A percentile compares a stretch with the other conserved stretches of the same genome.
phyloP scores from a whole-genome alignment of 1,140 invertebrate species.

The Tenebrio molitor region DNA sequence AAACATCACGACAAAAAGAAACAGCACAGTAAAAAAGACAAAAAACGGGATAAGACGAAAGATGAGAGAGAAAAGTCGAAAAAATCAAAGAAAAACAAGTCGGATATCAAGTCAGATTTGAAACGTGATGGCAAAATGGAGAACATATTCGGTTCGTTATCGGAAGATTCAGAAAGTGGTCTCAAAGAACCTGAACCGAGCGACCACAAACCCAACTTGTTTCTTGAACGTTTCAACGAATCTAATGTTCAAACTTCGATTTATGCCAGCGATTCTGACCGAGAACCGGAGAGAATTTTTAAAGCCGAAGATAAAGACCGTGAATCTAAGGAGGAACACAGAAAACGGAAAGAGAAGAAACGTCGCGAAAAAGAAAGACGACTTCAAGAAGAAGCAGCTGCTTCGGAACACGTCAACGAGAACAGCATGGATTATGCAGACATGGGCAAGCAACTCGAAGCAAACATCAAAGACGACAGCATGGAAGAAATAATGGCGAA shows the following conservation, averaged over 20 bases:
- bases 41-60: constrained; percentile 77
- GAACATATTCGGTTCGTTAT: constrained; percentile 88
- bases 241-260: constrained; percentile 33
- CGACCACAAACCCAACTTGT: constrained; percentile 40
- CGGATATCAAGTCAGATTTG: constrained; percentile 61
- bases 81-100: constrained; percentile 71
- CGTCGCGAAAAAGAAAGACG: constrained; percentile 72
- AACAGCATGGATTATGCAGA: constrained; percentile 85
- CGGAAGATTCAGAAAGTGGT: constrained; percentile 73
- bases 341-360: constrained; percentile 79
- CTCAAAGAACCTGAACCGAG: constrained; percentile 52
- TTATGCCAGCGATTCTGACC: constrained; percentile 58
- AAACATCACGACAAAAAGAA: constrained; percentile 73
- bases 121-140: constrained; percentile 85
- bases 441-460: constrained; percentile 84
- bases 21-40: constrained; percentile 79
- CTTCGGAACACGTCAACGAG: constrained; percentile 73
- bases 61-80: constrained; percentile 75
- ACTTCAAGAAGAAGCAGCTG: constrained; percentile 59
- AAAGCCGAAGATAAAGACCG: constrained; percentile 62
- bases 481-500: constrained; percentile 64
- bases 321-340: constrained; percentile 70
- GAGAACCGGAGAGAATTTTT: constrained; percentile 56
- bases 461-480: constrained; percentile 78
- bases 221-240: constrained; percentile 33